Base-by-base conservation (phyloP, 37 sponge, comb jelly and placozoan genomes). In the Amphimedon queenslandica region DNA sequence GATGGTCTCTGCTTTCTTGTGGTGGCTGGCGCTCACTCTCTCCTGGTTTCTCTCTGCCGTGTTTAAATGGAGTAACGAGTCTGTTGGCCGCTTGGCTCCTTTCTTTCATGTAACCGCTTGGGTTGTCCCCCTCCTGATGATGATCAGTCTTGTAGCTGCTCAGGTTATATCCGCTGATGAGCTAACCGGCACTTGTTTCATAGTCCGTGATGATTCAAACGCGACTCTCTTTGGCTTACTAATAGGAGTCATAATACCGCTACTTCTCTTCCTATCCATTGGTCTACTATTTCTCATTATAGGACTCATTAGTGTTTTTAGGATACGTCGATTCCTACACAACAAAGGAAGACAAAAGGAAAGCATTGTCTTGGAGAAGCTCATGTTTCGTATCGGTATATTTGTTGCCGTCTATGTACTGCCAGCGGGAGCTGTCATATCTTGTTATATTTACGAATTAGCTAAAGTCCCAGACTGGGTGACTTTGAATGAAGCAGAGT, bases 21-120 rank as follows among this genome's bases (percentile, higher is more conserved):
- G 94, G 94, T 95, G 96, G 96, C 83, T 95, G 2, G 55, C 87
- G 30, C 84, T 95, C 40, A 82, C 89, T 32, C 57, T 95, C 30
- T 63, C 75, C 77, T 95, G 96, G 96, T 88, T 95, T 75, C 78
- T 95, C 4, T 80, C 92, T 23, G 77, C 96, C 64, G 89, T 81
- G 16, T 53, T 88, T 47, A 82, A 79, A 58, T 95, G 96, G 96
- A 88, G 92, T 29, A 84, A 79, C 37, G 96, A 95, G 42, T 83
- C 89, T 36, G 79, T 95, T 1, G 85, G 73, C 38, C 81, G 71
- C 29, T 51, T 88, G 20, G 71, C 89, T 33, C 85, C 73, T 0
- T 82, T 86, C 87, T 95, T 69, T 73, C 92, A 91, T 66, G 72
- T 72, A 0, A 40, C 78, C 2, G 82, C 92, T 41, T 95, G 96